Evolutionary conservation across 2,113 vertebrate genomes (phyloP), one percentile per base, ranked within the genome.

Genomic region (Saguinus midas): DNA sequence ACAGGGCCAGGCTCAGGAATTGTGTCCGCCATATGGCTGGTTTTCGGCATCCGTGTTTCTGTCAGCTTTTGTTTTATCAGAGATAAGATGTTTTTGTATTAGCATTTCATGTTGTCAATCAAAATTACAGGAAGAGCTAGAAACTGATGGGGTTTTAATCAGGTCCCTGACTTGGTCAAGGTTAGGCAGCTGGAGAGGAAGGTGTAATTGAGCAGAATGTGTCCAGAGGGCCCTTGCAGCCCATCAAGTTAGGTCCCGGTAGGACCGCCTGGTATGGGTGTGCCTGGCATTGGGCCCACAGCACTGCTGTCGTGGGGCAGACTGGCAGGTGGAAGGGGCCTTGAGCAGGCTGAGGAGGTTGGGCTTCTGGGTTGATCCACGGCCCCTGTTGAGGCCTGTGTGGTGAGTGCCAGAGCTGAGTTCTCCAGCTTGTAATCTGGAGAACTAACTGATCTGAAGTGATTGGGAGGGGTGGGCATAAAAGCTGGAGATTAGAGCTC

Each of bases 41-140:
- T 70, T 96, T 96, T 95, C 23, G 25, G 80, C 72, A 61, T 87
- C 29, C 5, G 64, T 87, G 88, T 96, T 58, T 55, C 87, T 96
- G 87, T 95, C 98, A 75, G 94, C 94, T 13, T 97, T 97, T 96
- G 79, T 97, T 96, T 94, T 6, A 81, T 96, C 94, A 92, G 92
- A 95, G 83, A 93, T 83, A 83, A 84, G 13, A 61, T 96, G 70
- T 29, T 97, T 97, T 97, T 66, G 84, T 97, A 70, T 96, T 98
- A 96, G 72, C 66, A 16, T 92, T 96, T 90, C 57, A 93, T 96
- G 72, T 73, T 85, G 23, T 75, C 1, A 35, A 75, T 96, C 90
- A 95, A 93, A 98, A 96, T 75, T 25, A 35, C 50, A 70, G 93
- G 90, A 85, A 64, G 90, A 97, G 94, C 87, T 91, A 45, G 87